These are phyloP conservation scores for Ptychadena robeensis DNA, from an alignment of 2,797 vertebrate genomes.

Conservation along the genomic window DNA sequence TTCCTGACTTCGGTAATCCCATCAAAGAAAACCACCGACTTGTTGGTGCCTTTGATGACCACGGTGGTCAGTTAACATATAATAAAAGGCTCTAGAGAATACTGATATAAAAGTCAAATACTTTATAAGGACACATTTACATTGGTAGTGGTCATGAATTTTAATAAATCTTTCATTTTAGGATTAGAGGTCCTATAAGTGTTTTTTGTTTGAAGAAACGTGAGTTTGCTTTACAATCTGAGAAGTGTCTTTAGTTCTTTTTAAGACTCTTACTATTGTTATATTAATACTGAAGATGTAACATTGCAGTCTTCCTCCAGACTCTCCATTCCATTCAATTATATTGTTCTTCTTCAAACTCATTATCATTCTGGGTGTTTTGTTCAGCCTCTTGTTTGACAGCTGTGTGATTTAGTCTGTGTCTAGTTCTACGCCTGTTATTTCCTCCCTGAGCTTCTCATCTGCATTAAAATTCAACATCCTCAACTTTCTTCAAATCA, in stretches of 20 bases:
- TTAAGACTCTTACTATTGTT: background rate
- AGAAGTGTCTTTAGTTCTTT: background rate
- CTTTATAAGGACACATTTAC: background rate
- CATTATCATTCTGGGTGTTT: conserved; percentile 40
- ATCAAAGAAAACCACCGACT: too few species aligned
- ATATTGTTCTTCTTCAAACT: conserved; percentile 12
- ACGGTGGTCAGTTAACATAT: background rate
- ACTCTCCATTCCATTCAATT: background rate
- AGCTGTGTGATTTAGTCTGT: conserved; percentile 41
- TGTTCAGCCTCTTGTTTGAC: conserved; percentile 36
- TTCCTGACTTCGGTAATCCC: too few species aligned
- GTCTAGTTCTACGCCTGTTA: conserved; percentile 17
- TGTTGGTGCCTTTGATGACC: background rate
- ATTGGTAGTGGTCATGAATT: background rate
- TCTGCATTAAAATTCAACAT: conserved; percentile 52
- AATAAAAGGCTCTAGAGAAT: background rate
- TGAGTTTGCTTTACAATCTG: background rate
- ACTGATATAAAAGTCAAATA: background rate
- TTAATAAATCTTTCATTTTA: background rate
- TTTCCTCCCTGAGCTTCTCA: conserved; percentile 29
- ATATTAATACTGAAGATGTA: background rate
- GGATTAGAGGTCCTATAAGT: too few species aligned
- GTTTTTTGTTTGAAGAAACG: too few species aligned
- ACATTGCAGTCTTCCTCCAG: background rate
- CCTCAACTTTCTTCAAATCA: background rate